Evolutionary conservation across 2,113 vertebrate genomes (phyloP).

Genomic region (Xenopus laevis): DNA sequence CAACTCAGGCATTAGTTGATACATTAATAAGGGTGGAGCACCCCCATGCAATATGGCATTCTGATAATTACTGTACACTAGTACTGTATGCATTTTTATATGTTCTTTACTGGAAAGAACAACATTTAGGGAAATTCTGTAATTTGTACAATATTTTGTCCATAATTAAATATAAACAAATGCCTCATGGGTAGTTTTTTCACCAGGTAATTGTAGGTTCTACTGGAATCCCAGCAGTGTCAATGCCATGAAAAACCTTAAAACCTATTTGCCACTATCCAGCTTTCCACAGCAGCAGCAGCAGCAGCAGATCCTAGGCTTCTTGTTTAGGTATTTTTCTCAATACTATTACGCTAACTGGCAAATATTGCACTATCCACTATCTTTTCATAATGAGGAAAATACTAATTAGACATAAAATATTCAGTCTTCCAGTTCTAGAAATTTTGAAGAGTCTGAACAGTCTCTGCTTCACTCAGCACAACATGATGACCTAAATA

Average conservation of each 20-base stretch:
- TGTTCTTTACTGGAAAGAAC: not conserved
- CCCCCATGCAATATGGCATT: too few relatives aligned
- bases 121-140: not conserved
- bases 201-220: constrained; percentile 1
- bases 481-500: too few relatives aligned
- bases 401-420: not conserved
- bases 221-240: not conserved
- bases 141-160: not conserved
- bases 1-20: too few relatives aligned
- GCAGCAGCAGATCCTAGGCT: not conserved
- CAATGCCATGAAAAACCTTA: not conserved
- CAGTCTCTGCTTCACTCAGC: too few relatives aligned
- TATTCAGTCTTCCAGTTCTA: not conserved
- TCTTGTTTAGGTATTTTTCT: not conserved
- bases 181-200: not conserved
- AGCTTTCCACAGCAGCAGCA: not conserved
- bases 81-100: too few relatives aligned
- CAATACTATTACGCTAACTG: not conserved
- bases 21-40: too few relatives aligned
- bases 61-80: too few relatives aligned
- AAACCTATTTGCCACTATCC: not conserved
- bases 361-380: not conserved
- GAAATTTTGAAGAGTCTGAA: too few relatives aligned
- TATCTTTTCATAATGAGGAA: not conserved
- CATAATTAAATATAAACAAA: not conserved